Percentiles rank a stretch among this genome's conserved stretches.
phyloP scores from a whole-genome alignment of 1,140 invertebrate species.

The Halesus radiatus region DNA sequence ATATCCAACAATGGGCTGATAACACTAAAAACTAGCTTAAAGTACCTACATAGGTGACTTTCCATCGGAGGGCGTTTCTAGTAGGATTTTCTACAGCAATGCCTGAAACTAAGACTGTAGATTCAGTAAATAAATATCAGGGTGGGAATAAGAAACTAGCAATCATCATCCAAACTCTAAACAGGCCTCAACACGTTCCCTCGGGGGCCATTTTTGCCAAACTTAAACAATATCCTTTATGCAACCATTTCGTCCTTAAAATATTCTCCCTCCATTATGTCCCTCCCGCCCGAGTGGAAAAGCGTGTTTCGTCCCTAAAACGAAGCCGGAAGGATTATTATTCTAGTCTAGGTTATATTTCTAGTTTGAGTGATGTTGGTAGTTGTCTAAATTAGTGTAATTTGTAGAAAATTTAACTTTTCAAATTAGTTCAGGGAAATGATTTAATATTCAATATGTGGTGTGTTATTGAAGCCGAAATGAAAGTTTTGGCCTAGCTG shows the following conservation, averaged over 20 bases:
- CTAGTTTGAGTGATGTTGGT: not conserved
- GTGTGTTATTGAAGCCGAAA: too few species aligned
- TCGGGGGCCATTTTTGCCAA: slow-evolving; percentile 6
- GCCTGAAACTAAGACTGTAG: too few species aligned
- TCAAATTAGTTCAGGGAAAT: too few species aligned
- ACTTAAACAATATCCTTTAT: slow-evolving; percentile 10
- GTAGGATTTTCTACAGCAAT: too few species aligned
- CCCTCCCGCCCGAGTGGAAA: slow-evolving; percentile 13
- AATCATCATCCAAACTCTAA: slow-evolving; percentile 14
- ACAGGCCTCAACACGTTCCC: not conserved
- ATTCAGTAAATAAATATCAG: not conserved
- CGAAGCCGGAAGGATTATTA: not conserved
- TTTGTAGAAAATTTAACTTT: too few species aligned
- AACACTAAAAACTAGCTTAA: too few species aligned
- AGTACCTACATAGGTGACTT: too few species aligned
- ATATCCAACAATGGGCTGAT: too few species aligned
- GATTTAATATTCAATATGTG: too few species aligned
- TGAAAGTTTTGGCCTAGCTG: too few species aligned
- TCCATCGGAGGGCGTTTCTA: too few species aligned
- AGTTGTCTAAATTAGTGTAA: not conserved
- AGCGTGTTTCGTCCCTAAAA: slow-evolving; percentile 13
- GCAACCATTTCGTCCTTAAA: slow-evolving; percentile 8
- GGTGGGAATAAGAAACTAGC: not conserved
- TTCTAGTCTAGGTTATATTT: too few species aligned
- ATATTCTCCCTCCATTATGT: slow-evolving; percentile 7